Evolutionary conservation across 2,888 invertebrate species (phyloP).

Genomic region (Noctua janthe): DNA sequence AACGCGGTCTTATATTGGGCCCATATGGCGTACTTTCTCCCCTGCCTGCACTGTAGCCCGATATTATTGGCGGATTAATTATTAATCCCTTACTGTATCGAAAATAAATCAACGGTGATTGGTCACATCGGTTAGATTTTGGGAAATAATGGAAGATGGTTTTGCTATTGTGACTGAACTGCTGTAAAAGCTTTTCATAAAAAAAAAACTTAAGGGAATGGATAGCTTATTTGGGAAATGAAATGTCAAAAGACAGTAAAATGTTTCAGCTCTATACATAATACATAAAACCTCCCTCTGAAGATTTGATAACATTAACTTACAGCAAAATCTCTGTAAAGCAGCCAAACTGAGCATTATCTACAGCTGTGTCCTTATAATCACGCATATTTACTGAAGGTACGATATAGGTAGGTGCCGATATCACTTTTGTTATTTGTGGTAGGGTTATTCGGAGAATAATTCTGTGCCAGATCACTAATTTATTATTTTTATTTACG

Average conservation of each 20-base stretch:
- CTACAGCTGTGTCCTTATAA: neutral
- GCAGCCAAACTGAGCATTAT: too few species aligned
- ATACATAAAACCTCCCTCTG: neutral
- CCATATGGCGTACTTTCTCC: constrained; percentile 83
- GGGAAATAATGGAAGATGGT: constrained; percentile 33
- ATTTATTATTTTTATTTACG: neutral
- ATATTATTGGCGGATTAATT: constrained; percentile 82
- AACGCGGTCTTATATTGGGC: constrained; percentile 80
- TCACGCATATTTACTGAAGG: neutral
- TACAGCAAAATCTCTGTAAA: neutral
- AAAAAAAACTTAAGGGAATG: neutral
- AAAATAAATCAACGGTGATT: constrained; percentile 75
- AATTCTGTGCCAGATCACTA: neutral
- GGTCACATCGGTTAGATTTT: constrained; percentile 63
- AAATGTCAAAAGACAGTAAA: neutral
- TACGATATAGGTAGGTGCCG: neutral
- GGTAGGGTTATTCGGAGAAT: neutral
- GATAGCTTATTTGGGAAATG: neutral
- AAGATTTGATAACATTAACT: neutral
- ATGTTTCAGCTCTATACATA: neutral
- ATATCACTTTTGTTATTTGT: neutral
- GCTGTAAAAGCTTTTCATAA: neutral
- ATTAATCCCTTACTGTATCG: constrained; percentile 79
- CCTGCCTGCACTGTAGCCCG: constrained; percentile 56
- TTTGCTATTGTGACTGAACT: constrained; percentile 8